A percentile compares a stretch with the other conserved stretches of the same genome.
These are phyloP conservation scores for Polypedilum pembai DNA, from an alignment of 1,140 invertebrate genomes.

Conservation along the genomic window DNA sequence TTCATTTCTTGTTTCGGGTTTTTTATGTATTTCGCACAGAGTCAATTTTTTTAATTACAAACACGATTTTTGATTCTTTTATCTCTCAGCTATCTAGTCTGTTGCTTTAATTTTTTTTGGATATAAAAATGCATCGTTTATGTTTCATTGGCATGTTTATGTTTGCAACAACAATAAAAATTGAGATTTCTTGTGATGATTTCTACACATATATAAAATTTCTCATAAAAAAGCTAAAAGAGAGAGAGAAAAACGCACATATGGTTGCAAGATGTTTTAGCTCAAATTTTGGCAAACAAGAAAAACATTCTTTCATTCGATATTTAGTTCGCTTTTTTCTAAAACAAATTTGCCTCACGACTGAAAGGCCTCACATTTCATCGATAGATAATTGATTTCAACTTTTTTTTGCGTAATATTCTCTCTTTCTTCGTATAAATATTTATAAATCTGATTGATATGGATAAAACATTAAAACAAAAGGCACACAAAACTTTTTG, in stretches of 20 bases:
- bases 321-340: no score
- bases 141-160: slow-evolving; percentile 4
- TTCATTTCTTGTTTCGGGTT: not conserved
- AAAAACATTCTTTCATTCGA: not conserved
- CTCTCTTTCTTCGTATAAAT: not conserved
- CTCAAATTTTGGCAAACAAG: not conserved
- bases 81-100: not conserved
- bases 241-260: not conserved
- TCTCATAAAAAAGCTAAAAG: not conserved
- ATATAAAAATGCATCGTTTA: not conserved
- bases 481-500: not conserved
- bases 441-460: slow-evolving; percentile 14
- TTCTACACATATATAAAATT: not conserved
- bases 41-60: slow-evolving; percentile 11
- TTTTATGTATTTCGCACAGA: not conserved
- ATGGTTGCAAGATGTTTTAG: slow-evolving; percentile 9
- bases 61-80: slow-evolving; percentile 15
- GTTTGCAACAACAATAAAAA: not conserved
- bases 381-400: not conserved
- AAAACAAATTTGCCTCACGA: no score
- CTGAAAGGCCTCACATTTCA: not conserved
- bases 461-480: slow-evolving; percentile 2
- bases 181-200: not conserved
- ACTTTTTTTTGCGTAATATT: not conserved
- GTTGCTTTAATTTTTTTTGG: not conserved